Evolutionary conservation across 2,888 invertebrate genomes (phyloP), one percentile per base, ranked within the genome.

Genomic region (Noctua fimbriata): DNA sequence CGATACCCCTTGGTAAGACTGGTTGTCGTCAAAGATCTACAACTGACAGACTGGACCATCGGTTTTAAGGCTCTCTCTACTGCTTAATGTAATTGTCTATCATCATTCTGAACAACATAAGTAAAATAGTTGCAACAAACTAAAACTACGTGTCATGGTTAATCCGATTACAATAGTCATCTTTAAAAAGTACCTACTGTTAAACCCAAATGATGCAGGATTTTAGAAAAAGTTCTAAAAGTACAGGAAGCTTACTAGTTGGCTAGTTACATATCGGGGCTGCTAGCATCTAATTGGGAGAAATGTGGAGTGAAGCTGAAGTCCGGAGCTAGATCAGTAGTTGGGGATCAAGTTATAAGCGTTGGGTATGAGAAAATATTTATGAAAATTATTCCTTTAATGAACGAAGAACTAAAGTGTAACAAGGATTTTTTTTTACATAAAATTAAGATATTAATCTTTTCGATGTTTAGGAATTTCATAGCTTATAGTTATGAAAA

Each of bases 201-300:
- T 21, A 63, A 69, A n/a, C 1, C 3, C 5, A 0, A 55, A 71
- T 60, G 60, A 65, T 67, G 66, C 28, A 71, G 44, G 41, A 79
- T 78, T 78, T 73, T 58, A 72, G 9, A 67, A 67, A 73, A 55
- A 73, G 36, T 66, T 21, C 7, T 21, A 41, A 70, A 69, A 79
- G 76, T 63, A 60, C 28, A 63, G 28, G 14, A 24, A 63, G 28
- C 28, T 12, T 5, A 21, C 10, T 69, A 32, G 58, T 55, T 75
- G 63, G 66, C 49, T 81, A 36, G 36, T 4, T 36, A 14, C 65
- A 66, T 72, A 76, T 78, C 44, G 52, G 44, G 28, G 47, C 66
- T 14, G n/a, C 70, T 69, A n/a, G 79, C 65, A 55, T 69, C 76
- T 86, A 86, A 87, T 87, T 88, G 79, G 79, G 65, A 70, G 58